Base-by-base conservation (phyloP, 2,113 vertebrate genomes). In the Trematocara variabile region DNA sequence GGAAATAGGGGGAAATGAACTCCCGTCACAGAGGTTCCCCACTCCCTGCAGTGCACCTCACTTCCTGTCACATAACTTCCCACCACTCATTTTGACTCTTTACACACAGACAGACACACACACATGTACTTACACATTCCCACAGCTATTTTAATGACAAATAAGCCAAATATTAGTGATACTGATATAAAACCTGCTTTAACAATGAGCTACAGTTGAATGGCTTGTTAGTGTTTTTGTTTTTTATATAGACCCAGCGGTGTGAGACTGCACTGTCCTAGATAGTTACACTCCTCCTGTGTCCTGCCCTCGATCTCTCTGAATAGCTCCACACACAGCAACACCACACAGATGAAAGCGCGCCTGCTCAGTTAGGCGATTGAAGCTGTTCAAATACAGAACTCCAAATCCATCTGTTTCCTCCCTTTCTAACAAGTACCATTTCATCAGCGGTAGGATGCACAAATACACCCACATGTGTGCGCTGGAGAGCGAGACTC, bases 1-100 rank as follows among this genome's bases (percentile, higher is more conserved):
- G 94, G 91, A 95, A 93, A 91, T 44, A 79, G 25, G 81, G 84
- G 84, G 60, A 92, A 93, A 89, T 78, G 82, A 92, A 75, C 56
- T 90, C 84, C 82, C 73, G 63, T 86, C 89, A 91, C 89, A 82
- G 41, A 86, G 82, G 75, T 81, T 89, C 80, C 84, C 81, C 83
- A 54, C 58, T 89, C 83, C 60, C 80, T 82, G 48, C 80, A 54
- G 81, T 3, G 18, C 80, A 90, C 91, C 80, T 94, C 87, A 90
- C 87, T 90, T 95, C 94, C 93, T 93, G 87, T 88, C 84, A n/a
- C 82, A 89, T 33, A 86, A 33, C 75, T 79, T 84, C 48, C 80
- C 48, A 60, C 58, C 63, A 81, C 58, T 25, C 11, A 20, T 6
- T 78, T 78, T 8, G 22, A 11, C 22, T 73, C 41, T 48, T 46